phyloP scores from a whole-genome alignment of 23 tunicate genomes.

The Oikopleura dioica region DNA sequence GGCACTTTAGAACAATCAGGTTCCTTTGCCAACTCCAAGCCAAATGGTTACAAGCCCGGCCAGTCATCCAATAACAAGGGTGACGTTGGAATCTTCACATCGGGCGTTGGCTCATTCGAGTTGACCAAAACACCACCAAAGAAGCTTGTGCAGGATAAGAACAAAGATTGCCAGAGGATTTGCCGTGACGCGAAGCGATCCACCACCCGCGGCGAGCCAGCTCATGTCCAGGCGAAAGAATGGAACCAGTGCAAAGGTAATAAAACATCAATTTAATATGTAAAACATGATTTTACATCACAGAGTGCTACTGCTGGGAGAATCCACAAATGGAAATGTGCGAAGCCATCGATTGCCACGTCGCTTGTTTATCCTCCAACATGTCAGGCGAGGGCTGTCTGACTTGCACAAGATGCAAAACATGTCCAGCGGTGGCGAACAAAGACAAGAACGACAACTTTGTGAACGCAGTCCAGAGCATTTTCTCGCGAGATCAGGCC shows the following conservation, averaged over 20 bases:
- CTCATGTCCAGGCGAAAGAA: background rate
- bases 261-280: too few species aligned
- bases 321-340: slow-evolving; percentile 2
- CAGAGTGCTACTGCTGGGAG: background rate
- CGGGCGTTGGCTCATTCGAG: background rate
- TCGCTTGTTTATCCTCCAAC: background rate
- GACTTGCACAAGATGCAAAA: background rate
- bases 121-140: background rate
- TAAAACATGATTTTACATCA: too few species aligned
- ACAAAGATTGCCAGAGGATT: background rate
- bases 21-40: background rate
- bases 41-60: background rate
- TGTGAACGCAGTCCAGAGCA: background rate
- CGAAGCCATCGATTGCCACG: slow-evolving; percentile 4
- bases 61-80: too few species aligned
- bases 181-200: background rate
- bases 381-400: background rate
- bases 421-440: background rate
- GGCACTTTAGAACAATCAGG: background rate
- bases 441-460: background rate
- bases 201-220: background rate
- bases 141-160: background rate
- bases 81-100: background rate
- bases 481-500: slow-evolving; percentile 1
- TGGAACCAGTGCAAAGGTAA: slow-evolving; percentile 9